A percentile compares a stretch with the other conserved stretches of the same genome.
Conservation (phyloP, 2,113 vertebrate genomes). For the Girardinichthys multiradiatus region DNA sequence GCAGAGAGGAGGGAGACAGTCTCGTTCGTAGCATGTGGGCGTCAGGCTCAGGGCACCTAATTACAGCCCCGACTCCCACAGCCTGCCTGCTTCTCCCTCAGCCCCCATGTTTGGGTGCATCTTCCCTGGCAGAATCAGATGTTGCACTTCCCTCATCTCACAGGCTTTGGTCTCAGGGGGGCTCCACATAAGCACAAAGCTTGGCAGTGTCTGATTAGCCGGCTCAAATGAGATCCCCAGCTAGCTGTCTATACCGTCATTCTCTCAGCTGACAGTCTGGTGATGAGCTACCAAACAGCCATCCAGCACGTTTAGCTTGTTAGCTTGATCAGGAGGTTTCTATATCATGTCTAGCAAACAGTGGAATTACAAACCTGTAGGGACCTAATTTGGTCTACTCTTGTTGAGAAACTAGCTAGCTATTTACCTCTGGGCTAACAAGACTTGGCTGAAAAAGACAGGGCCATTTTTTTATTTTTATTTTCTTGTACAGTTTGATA, state of each 20-base stretch:
- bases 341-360: conserved; percentile 47
- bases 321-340: conserved; percentile 58
- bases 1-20: conserved; percentile 49
- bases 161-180: conserved; percentile 61
- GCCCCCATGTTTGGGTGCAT: conserved; percentile 75
- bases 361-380: conserved; percentile 40
- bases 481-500: conserved; percentile 62
- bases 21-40: conserved; percentile 67
- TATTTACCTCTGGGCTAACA: conserved; percentile 46
- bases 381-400: conserved; percentile 58
- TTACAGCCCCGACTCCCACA: conserved; percentile 66
- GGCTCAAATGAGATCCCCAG: conserved; percentile 71
- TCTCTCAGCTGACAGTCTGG: conserved; percentile 66
- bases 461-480: conserved; percentile 29
- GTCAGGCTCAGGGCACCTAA: conserved; percentile 72
- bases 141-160: conserved; percentile 48
- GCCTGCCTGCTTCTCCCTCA: conserved; percentile 58
- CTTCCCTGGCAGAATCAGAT: conserved; percentile 61
- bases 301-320: conserved; percentile 43
- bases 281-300: conserved; percentile 45
- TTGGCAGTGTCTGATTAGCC: conserved; percentile 62
- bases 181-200: conserved; percentile 60
- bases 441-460: conserved; percentile 42
- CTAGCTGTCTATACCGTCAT: conserved; percentile 55
- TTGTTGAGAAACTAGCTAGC: conserved; percentile 37